Percentiles rank a stretch among this genome's conserved stretches.
phyloP scores from a whole-genome alignment of 2,888 invertebrate genomes.

The Thyatira batis region DNA sequence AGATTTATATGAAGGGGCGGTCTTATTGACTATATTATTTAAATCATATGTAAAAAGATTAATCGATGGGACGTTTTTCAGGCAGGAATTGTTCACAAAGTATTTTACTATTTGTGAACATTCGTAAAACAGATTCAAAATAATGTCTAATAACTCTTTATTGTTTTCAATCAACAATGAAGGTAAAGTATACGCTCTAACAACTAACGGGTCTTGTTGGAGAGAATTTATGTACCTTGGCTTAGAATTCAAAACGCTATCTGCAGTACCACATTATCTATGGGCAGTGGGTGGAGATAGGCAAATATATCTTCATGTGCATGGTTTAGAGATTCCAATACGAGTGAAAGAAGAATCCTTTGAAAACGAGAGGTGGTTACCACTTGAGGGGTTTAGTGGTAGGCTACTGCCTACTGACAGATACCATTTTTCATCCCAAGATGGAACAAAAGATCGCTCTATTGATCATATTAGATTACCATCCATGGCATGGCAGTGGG shows the following conservation, averaged over 20 bases:
- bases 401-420: constrained; percentile 94
- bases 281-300: constrained; percentile 97
- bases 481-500: constrained; percentile 98
- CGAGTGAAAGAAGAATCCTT: constrained; percentile 94
- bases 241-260: constrained; percentile 93
- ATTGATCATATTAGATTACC: constrained; percentile 92
- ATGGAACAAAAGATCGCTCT: constrained; percentile 90
- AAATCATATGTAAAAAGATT: too few relatives aligned
- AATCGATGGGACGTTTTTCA: too few relatives aligned
- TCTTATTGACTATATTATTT: too few relatives aligned
- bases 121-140: constrained; percentile 9
- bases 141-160: constrained; percentile 85
- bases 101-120: constrained; percentile 6
- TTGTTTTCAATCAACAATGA: constrained; percentile 93
- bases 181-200: constrained; percentile 92
- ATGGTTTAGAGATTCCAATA: constrained; percentile 94
- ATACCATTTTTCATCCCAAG: constrained; percentile 91
- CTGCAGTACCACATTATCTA: constrained; percentile 91
- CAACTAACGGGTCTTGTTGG: constrained; percentile 92
- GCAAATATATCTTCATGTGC: constrained; percentile 95
- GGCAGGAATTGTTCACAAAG: not conserved
- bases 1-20: too few relatives aligned
- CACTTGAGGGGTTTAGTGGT: constrained; percentile 92
- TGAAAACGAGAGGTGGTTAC: constrained; percentile 97
- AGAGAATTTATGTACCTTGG: constrained; percentile 92